Evolutionary conservation across 2,888 invertebrate genomes (phyloP).

Genomic region (Caenorhabditis sulstoni): DNA sequence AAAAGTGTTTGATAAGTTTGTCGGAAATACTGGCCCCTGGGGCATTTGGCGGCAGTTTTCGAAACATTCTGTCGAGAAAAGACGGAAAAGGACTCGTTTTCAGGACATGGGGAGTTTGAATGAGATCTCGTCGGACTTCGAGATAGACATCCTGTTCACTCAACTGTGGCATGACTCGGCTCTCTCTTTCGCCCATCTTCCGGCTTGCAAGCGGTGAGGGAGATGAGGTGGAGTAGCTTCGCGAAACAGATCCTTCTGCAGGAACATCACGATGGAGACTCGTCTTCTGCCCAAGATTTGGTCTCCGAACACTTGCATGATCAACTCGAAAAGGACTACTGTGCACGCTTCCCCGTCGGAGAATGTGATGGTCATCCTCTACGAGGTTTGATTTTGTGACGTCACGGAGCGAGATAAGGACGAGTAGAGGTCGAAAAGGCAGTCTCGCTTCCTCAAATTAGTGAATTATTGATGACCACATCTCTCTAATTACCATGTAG

Average conservation of each 20-base stretch:
- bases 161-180: conserved; percentile 80
- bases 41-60: conserved; percentile 31
- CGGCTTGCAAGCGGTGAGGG: conserved; percentile 71
- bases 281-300: conserved; percentile 75
- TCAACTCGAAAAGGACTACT: conserved; percentile 79
- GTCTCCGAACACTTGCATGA: conserved; percentile 80
- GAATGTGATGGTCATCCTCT: conserved; percentile 75
- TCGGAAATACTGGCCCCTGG: conserved; percentile 48
- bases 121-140: conserved; percentile 80
- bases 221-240: too few species aligned
- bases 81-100: conserved; percentile 19
- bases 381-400: conserved; percentile 66
- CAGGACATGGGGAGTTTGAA: conserved; percentile 80
- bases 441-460: conserved; percentile 35
- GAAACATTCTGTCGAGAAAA: conserved; percentile 46
- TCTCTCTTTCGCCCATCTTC: conserved; percentile 71
- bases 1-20: conserved; percentile 60
- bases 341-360: conserved; percentile 80
- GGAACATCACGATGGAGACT: conserved; percentile 80
- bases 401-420: conserved; percentile 21
- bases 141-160: conserved; percentile 80
- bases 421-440: conserved; percentile 9
- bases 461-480: conserved; percentile 51
- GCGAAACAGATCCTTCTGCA: conserved; percentile 15
- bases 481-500: conserved; percentile 56